Conservation (phyloP, 2,888 invertebrate genomes). For the Ceriagrion tenellum region DNA sequence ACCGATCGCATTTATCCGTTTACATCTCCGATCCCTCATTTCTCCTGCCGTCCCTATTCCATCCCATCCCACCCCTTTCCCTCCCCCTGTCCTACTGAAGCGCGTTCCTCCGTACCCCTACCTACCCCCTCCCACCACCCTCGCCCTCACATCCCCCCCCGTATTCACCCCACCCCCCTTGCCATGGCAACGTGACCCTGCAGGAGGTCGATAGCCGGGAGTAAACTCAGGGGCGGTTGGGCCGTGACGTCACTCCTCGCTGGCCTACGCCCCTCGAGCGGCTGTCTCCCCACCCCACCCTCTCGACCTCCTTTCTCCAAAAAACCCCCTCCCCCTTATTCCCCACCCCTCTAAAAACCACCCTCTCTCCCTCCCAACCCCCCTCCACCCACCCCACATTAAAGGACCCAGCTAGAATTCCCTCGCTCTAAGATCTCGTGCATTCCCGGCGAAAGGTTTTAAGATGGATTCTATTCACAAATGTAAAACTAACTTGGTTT, state of each 20-base stretch:
- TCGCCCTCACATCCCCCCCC: background rate
- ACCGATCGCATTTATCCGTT: no score
- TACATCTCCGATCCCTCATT: no score
- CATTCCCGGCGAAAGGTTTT: no score
- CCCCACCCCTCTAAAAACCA: background rate
- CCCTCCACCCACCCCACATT: background rate
- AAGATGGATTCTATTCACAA: no score
- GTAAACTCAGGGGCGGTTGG: background rate
- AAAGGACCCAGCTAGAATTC: background rate
- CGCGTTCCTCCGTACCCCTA: background rate
- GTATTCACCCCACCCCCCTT: background rate
- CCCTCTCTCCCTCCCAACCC: background rate
- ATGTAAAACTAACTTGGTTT: no score
- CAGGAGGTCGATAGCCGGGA: conserved; percentile 58
- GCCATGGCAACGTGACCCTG: conserved; percentile 51
- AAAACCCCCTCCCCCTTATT: background rate
- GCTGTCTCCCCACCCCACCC: background rate
- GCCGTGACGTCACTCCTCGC: background rate
- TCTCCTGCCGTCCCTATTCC: no score
- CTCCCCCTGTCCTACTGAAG: no score
- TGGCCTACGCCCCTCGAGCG: conserved; percentile 51
- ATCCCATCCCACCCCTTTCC: no score
- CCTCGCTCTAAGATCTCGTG: no score
- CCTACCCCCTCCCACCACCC: background rate
- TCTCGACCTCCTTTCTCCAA: background rate